Evolutionary conservation across 2,113 vertebrate genomes (phyloP).

Genomic region (Scortum barcoo): DNA sequence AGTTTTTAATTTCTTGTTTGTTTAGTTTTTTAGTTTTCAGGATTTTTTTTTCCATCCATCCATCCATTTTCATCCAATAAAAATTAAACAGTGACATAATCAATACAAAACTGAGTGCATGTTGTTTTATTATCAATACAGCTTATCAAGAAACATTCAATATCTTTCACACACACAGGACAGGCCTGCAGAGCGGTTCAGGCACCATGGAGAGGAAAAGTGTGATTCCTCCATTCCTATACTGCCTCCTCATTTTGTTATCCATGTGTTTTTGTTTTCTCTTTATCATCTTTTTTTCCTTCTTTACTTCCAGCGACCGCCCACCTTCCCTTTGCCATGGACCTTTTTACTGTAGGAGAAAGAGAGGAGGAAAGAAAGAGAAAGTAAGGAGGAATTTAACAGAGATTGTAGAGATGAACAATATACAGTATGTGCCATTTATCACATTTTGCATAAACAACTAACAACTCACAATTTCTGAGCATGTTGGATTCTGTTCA

Average conservation of each 20-base stretch:
- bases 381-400: background rate
- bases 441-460: background rate
- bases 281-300: background rate
- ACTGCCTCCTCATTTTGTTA: background rate
- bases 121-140: constrained; percentile 59
- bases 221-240: background rate
- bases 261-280: background rate
- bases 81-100: too few relatives aligned
- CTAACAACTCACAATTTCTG: constrained; percentile 85
- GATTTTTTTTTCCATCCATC: too few relatives aligned
- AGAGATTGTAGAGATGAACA: background rate
- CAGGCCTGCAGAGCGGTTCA: background rate
- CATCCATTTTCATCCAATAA: too few relatives aligned
- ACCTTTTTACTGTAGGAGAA: constrained; percentile 80
- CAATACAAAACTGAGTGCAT: too few relatives aligned
- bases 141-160: constrained; percentile 18
- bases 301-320: constrained; percentile 85
- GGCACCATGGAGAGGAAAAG: background rate
- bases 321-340: constrained; percentile 86
- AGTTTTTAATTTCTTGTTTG: too few relatives aligned
- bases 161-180: constrained; percentile 16
- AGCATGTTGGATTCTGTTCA: constrained; percentile 87
- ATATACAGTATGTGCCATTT: rapidly evolving
- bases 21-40: too few relatives aligned
- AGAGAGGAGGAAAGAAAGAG: background rate